These are phyloP conservation scores for Dipodomys merriami DNA, from an alignment of 2,113 vertebrate genomes.

Conservation along the genomic window DNA sequence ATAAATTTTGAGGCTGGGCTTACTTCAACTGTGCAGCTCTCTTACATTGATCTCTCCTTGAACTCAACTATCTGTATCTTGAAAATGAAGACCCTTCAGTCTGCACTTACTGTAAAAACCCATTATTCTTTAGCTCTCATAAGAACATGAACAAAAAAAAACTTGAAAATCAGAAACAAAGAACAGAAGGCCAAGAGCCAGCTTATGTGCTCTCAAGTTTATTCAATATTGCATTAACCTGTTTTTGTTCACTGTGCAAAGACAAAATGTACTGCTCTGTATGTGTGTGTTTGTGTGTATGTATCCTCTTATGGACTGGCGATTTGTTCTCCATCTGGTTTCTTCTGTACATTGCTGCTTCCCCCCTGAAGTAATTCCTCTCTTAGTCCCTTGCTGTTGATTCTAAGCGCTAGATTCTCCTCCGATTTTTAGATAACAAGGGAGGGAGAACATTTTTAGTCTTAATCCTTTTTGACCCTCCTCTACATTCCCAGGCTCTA, in stretches of 20 bases:
- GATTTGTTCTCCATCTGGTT: background rate
- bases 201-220: background rate
- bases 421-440: constrained; percentile 44
- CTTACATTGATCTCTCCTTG: background rate
- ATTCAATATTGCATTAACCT: background rate
- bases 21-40: background rate
- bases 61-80: background rate
- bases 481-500: background rate
- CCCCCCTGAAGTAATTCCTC: background rate
- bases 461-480: constrained; percentile 8
- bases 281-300: too few species aligned
- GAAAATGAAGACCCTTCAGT: constrained; percentile 41
- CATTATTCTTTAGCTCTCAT: background rate
- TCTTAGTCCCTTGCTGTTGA: background rate
- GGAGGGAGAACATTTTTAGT: constrained; percentile 6
- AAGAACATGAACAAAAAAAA: constrained; percentile 57
- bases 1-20: background rate
- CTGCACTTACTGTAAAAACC: background rate
- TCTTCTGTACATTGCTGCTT: background rate
- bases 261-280: background rate
- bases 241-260: background rate
- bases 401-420: background rate
- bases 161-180: constrained; percentile 55
- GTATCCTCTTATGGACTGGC: background rate
- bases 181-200: constrained; percentile 49